phyloP scores from a whole-genome alignment of 2,797 vertebrate species.

The Neosalanx taihuensis region DNA sequence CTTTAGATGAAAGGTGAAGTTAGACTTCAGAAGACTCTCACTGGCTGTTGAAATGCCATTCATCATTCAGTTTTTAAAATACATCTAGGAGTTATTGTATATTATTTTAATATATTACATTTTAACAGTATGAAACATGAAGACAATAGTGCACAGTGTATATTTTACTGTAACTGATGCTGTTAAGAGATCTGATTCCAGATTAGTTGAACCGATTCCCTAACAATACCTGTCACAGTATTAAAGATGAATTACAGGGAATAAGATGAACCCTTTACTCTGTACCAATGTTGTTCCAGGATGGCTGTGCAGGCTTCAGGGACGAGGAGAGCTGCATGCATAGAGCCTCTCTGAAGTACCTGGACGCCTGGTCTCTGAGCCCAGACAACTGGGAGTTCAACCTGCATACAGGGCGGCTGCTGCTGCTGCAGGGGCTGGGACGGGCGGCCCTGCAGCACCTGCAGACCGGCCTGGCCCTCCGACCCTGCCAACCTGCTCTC shows the following conservation, averaged over 20 bases:
- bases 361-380: slow-evolving; percentile 70
- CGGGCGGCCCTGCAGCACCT: slow-evolving; percentile 66
- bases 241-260: background rate
- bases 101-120: no score
- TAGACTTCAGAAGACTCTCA: slow-evolving; percentile 3
- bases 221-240: background rate
- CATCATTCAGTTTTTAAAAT: background rate
- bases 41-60: slow-evolving; percentile 4
- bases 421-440: slow-evolving; percentile 60
- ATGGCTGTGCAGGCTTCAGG: slow-evolving; percentile 32
- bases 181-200: background rate
- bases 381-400: slow-evolving; percentile 67
- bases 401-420: slow-evolving; percentile 65
- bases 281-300: slow-evolving; percentile 30
- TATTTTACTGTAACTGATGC: background rate
- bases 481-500: slow-evolving; percentile 57
- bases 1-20: background rate
- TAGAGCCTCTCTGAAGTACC: slow-evolving; percentile 67
- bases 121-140: background rate
- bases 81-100: background rate
- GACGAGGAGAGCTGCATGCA: slow-evolving; percentile 56
- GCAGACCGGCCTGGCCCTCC: slow-evolving; percentile 60
- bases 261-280: no score
- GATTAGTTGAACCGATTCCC: background rate
- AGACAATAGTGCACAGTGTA: background rate